Evolutionary conservation across 2,888 invertebrate species (phyloP).

Genomic region (Coenonympha arcania): DNA sequence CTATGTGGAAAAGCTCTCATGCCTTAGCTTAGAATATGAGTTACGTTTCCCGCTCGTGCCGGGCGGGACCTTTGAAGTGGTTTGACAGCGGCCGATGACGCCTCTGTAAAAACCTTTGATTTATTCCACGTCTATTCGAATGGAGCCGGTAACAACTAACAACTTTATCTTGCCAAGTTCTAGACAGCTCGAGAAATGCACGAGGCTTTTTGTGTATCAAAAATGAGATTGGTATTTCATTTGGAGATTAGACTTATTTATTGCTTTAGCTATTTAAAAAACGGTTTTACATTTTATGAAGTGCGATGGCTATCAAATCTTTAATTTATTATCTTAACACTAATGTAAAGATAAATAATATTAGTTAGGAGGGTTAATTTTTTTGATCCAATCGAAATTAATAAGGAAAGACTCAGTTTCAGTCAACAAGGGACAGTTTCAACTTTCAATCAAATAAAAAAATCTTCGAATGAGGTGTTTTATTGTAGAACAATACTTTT

Average conservation of each 20-base stretch:
- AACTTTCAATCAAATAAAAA: too few species aligned
- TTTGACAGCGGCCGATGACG: slow-evolving; percentile 63
- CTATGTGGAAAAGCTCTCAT: too few species aligned
- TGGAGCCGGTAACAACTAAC: slow-evolving; percentile 19
- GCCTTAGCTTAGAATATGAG: too few species aligned
- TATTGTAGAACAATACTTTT: too few species aligned
- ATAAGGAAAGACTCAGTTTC: too few species aligned
- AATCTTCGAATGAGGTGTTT: too few species aligned
- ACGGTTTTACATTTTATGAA: background rate
- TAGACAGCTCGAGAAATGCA: slow-evolving; percentile 8
- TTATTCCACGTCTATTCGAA: slow-evolving; percentile 49
- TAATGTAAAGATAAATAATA: too few species aligned
- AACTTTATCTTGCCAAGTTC: slow-evolving; percentile 17
- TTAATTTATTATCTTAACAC: too few species aligned
- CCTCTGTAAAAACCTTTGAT: slow-evolving; percentile 70
- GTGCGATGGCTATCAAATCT: background rate
- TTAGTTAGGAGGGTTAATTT: too few species aligned
- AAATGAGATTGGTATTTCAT: slow-evolving; percentile 8
- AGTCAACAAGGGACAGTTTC: too few species aligned
- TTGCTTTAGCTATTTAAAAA: background rate
- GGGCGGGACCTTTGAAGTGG: slow-evolving; percentile 28
- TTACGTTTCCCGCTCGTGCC: slow-evolving; percentile 3
- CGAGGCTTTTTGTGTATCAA: slow-evolving; percentile 4
- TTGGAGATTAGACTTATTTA: background rate
- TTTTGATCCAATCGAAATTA: too few species aligned